Base-by-base conservation (phyloP, 2,888 invertebrate genomes). In the Polyploca ridens region DNA sequence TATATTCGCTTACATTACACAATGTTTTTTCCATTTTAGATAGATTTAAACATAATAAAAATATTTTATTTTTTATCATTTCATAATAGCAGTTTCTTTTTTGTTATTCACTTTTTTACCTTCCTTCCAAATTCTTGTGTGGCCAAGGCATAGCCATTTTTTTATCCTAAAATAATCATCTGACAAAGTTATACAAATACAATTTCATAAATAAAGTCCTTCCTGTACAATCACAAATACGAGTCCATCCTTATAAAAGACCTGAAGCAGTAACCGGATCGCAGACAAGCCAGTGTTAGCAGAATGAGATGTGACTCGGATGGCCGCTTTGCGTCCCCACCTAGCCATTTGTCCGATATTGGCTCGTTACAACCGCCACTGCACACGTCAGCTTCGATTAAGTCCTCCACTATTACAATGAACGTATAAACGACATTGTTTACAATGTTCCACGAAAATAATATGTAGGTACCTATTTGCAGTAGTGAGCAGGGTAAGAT, bases 261-360 rank as follows among this genome's bases (percentile, higher is more conserved):
- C 3, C 41, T 5, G 1, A 44, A 38, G 54, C 54, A 54, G 54
- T 54, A 19, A 14, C 13, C 41, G 61, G 41, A 76, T 71, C 75
- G 73, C 71, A 67, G 67, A 72, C 81, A 78, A 80, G 76, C 80
- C 79, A 85, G 78, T 81, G 78, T 75, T 82, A 77, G 71, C 74
- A 70, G 77, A 81, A 84, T 80, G 80, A 75, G 82, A 84, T 81
- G 83, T 78, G 82, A 76, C 85, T 75, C 79, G 68, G 82, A 89
- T 85, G 87, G 88, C 84, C 85, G 86, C 85, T 87, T 83, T 85
- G 90, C 79, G 88, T 80, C 89, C 69, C 81, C 73, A 76, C 71
- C 76, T 74, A 73, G 77, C 82, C 82, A 82, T 88, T 86, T 81
- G 71, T 73, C 74, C 77, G 82, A 85, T 85, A 89, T 88, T 86